Conservation (phyloP, 2,113 vertebrate species). For the Cynocephalus volans region DNA sequence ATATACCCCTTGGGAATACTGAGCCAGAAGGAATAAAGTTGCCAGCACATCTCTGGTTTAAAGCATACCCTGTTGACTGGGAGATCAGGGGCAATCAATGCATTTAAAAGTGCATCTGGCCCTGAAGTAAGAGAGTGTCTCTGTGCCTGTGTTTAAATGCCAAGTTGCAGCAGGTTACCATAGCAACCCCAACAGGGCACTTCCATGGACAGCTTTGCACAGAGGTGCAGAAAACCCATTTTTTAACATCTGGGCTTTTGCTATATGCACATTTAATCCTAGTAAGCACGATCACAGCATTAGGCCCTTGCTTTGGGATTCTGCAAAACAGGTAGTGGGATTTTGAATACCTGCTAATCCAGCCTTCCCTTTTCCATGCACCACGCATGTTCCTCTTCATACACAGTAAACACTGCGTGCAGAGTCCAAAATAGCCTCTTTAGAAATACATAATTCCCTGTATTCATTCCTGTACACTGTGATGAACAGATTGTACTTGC, state of each 20-base stretch:
- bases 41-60: background rate
- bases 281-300: background rate
- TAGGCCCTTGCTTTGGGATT: background rate
- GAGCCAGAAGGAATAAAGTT: background rate
- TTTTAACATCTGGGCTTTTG: constrained; percentile 53
- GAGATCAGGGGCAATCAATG: background rate
- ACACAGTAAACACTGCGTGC: background rate
- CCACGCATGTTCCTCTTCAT: background rate
- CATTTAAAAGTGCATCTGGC: constrained; percentile 66
- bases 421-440: constrained; percentile 18
- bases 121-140: constrained; percentile 41
- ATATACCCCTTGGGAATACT: background rate
- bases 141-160: constrained; percentile 52
- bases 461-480: background rate
- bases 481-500: constrained; percentile 57
- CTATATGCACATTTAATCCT: background rate
- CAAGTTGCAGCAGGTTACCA: constrained; percentile 80
- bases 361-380: background rate
- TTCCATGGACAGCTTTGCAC: constrained; percentile 70
- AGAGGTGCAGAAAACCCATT: constrained; percentile 58
- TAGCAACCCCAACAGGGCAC: constrained; percentile 78
- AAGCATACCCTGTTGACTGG: background rate
- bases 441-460: constrained; percentile 16
- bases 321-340: background rate
- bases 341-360: background rate